Percentiles rank a stretch among this genome's conserved stretches.
Conservation (phyloP, 1,140 invertebrate genomes). For the Dinothrombium tinctorium region DNA sequence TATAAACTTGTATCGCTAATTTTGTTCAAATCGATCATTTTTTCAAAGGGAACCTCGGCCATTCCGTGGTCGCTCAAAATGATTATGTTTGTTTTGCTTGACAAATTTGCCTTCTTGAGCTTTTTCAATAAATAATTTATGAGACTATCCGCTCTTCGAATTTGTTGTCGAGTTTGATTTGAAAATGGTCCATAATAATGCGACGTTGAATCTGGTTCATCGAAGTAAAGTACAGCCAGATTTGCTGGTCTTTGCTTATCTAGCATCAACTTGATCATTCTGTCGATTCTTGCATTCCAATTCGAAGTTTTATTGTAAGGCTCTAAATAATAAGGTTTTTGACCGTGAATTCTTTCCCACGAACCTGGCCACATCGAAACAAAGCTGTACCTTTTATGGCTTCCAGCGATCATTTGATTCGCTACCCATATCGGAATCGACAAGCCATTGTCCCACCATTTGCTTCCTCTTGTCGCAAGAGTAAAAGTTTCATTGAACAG, state of each 20-base stretch:
- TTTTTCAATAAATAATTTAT: constrained; percentile 15
- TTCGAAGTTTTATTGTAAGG: constrained; percentile 2
- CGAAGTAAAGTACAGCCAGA: constrained; percentile 13
- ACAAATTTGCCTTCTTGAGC: constrained; percentile 12
- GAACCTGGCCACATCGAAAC: not conserved
- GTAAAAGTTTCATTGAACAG: constrained; percentile 9
- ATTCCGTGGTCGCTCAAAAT: constrained; percentile 19
- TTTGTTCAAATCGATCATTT: constrained; percentile 14
- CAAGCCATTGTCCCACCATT: constrained; percentile 15
- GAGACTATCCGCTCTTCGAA: constrained; percentile 11
- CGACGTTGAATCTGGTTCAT: constrained; percentile 12
- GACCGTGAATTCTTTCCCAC: not conserved
- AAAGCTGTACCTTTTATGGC: not conserved
- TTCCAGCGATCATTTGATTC: not conserved
- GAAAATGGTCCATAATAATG: constrained; percentile 13
- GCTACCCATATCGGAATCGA: constrained; percentile 6
- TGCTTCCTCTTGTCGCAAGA: constrained; percentile 2
- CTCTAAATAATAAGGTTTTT: constrained; percentile 1
- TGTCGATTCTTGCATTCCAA: constrained; percentile 11
- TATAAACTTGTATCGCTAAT: constrained; percentile 12
- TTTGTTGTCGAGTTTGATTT: constrained; percentile 3
- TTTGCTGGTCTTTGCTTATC: constrained; percentile 12
- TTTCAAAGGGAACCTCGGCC: constrained; percentile 12
- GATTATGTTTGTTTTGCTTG: constrained; percentile 16
- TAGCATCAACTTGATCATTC: constrained; percentile 11